Evolutionary conservation across 2,797 vertebrate species (phyloP).

Genomic region (Myotis planiceps): DNA sequence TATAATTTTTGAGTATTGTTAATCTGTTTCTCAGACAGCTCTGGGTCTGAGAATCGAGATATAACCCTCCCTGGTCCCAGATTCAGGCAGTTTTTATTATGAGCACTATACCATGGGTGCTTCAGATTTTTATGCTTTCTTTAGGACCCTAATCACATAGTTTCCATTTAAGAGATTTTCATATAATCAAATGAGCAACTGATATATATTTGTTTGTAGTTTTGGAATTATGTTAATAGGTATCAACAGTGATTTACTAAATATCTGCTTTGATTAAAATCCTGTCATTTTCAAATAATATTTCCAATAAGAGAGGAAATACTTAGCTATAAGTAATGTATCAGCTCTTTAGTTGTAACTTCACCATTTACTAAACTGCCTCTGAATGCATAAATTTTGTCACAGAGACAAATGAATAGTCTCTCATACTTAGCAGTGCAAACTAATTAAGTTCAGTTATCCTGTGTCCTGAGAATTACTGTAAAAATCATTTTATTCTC

Average conservation of each 20-base stretch:
- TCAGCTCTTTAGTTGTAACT: not conserved
- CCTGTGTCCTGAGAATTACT: not conserved
- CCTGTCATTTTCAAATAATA: not conserved
- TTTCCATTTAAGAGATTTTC: slow-evolving; percentile 33
- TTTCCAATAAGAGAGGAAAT: slow-evolving; percentile 86
- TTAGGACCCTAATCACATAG: not conserved
- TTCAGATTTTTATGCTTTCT: slow-evolving; percentile 24
- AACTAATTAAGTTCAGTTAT: not conserved
- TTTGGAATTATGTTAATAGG: not conserved
- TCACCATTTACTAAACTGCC: not conserved
- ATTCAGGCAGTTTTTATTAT: not conserved
- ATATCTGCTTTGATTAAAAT: slow-evolving; percentile 13
- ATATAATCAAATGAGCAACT: not conserved
- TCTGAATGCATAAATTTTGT: slow-evolving; percentile 4
- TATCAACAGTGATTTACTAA: not conserved
- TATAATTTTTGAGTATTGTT: not conserved
- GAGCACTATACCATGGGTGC: not conserved
- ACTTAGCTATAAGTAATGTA: not conserved
- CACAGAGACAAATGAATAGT: not conserved
- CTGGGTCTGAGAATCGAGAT: not conserved
- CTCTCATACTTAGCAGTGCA: not conserved
- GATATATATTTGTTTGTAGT: not conserved
- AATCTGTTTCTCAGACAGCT: not conserved
- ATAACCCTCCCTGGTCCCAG: not conserved
- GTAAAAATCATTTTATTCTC: not conserved